These are phyloP conservation scores for Yasuhikotakia modesta DNA, from an alignment of 2,797 vertebrate genomes.

Conservation along the genomic window DNA sequence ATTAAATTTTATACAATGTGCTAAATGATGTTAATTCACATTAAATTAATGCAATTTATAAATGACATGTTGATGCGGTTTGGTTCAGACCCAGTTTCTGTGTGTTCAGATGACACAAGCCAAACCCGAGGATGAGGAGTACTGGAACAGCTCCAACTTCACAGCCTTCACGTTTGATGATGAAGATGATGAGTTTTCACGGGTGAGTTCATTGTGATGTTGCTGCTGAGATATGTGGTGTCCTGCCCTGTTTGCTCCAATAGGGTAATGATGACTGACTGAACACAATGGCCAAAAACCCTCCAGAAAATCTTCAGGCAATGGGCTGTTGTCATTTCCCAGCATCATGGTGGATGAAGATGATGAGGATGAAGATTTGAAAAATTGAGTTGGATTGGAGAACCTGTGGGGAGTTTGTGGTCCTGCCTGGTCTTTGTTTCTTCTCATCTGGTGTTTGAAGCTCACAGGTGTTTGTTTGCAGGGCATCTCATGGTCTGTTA, in stretches of 20 bases:
- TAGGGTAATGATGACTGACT: background rate
- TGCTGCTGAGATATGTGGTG: background rate
- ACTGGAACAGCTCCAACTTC: slow-evolving; percentile 93
- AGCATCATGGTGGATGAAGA: slow-evolving; percentile 83
- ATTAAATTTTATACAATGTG: background rate
- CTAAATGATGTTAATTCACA: background rate
- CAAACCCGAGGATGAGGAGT: slow-evolving; percentile 92
- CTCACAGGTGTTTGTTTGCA: slow-evolving; percentile 59
- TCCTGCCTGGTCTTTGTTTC: background rate
- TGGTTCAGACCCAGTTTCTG: background rate
- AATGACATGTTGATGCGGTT: background rate
- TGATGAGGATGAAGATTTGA: slow-evolving; percentile 82
- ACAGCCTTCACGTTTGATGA: slow-evolving; percentile 94
- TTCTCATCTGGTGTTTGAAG: background rate
- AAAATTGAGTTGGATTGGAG: slow-evolving; percentile 93
- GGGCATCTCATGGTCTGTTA: slow-evolving; percentile 97
- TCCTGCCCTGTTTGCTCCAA: background rate
- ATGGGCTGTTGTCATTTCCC: slow-evolving; percentile 2
- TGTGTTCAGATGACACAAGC: slow-evolving; percentile 82
- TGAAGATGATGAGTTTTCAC: slow-evolving; percentile 89
- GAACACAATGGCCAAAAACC: background rate
- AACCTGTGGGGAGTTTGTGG: slow-evolving; percentile 91
- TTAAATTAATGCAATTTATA: background rate
- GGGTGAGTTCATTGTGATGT: slow-evolving; percentile 69
- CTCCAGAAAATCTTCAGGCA: background rate